These are phyloP conservation scores for Calycopis cecrops DNA, from an alignment of 1,140 invertebrate genomes.

Conservation along the genomic window DNA sequence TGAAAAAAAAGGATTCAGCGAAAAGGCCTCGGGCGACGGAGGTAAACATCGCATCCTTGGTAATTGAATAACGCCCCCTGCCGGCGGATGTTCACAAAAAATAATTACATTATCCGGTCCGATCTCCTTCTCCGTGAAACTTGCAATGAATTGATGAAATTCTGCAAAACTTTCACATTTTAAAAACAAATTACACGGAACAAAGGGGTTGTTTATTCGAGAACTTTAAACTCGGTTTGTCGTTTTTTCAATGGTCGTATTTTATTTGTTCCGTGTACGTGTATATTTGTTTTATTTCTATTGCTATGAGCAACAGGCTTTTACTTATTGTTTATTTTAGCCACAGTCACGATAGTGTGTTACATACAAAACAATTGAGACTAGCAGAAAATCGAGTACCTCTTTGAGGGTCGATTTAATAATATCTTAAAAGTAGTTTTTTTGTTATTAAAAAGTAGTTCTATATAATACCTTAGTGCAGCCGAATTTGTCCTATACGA, in stretches of 20 bases:
- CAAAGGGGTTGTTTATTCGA: slow-evolving; percentile 5
- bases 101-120: slow-evolving; percentile 6
- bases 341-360: too few relatives aligned
- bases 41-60: neutral
- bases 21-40: neutral
- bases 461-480: too few relatives aligned
- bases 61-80: slow-evolving; percentile 1
- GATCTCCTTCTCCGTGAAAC: neutral
- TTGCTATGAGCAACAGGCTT: too few relatives aligned
- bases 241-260: neutral
- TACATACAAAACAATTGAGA: too few relatives aligned
- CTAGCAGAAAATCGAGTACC: too few relatives aligned
- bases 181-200: slow-evolving; percentile 8
- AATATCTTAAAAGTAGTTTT: too few relatives aligned
- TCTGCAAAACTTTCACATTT: neutral
- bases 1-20: slow-evolving; percentile 3
- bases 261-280: too few relatives aligned
- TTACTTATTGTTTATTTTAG: too few relatives aligned
- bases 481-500: too few relatives aligned
- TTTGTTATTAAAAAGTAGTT: too few relatives aligned
- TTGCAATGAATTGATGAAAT: slow-evolving; percentile 6
- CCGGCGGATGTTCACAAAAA: slow-evolving; percentile 5
- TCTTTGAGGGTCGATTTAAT: too few relatives aligned
- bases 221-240: neutral
- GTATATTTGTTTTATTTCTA: too few relatives aligned